Evolutionary conservation across 2,888 invertebrate genomes (phyloP), one percentile per base, ranked within the genome.

Genomic region (Megastigmus dorsalis): DNA sequence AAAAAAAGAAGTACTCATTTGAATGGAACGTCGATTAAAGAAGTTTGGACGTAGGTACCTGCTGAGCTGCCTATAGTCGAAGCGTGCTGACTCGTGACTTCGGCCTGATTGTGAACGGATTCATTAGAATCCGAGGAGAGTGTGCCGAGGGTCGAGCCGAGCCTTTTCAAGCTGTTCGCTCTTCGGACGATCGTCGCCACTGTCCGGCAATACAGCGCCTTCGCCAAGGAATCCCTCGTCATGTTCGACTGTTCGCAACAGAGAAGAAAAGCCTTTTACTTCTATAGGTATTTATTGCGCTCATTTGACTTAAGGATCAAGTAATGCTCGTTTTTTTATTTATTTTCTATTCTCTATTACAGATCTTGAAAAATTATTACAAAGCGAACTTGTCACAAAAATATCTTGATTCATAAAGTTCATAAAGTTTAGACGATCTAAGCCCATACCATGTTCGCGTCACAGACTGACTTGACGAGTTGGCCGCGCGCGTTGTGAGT

Each of bases 101-200:
- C 96, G 0, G 92, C 93, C 88, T 95, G 95, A 88, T 95, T 95
- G 86, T 96, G 95, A 45, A 96, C 96, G 0, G 96, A 96, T 87
- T 97, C 97, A 87, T 95, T 96, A 1, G 96, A 96, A 86, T 97
- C 97, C 0, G 96, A 96, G 80, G 96, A 96, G 3, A 97, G 90
- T 20, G 97, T 96, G 13, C 91, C 91, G 45, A 95, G 90, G 23
- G 95, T 95, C 1, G 95, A 95, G 43, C 95, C 95, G 55, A 95
- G 90, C 74, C 95, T 91, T 89, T 97, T 96, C 38, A 97, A 90
- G 82, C 96, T 97, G 88, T 98, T 98, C 67, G 97, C 97, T 82
- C 97, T 91, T 38, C 97, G 91, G 30, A 97, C 96, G 81, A 98
- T 97, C 23, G 97, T 97, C 18, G 96, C 96, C 18, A 97, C 96